Conservation (phyloP, 2,797 vertebrate species). For the Thunnus albacares region DNA sequence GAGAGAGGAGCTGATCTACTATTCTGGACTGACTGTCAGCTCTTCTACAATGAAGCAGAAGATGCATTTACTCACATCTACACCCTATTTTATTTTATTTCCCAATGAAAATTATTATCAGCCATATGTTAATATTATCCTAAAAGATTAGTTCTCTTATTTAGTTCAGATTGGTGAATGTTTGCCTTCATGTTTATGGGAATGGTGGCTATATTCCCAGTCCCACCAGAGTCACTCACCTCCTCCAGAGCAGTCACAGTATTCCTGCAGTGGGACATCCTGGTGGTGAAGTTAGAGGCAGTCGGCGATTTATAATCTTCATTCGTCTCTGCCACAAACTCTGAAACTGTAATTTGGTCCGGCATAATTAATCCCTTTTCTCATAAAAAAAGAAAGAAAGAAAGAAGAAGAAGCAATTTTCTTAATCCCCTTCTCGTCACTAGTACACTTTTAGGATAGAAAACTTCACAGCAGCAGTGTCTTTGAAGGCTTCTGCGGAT, state of each 20-base stretch:
- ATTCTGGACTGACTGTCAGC: background rate
- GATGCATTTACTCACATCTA: background rate
- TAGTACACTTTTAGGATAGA: constrained; percentile 18
- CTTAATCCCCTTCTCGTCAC: constrained; percentile 9
- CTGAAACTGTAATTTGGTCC: constrained; percentile 97
- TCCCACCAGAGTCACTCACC: constrained; percentile 84
- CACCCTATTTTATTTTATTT: background rate
- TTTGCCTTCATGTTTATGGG: background rate
- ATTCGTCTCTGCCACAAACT: constrained; percentile 98
- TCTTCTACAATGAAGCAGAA: background rate
- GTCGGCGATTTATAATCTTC: constrained; percentile 99
- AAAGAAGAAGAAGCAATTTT: constrained; percentile 27
- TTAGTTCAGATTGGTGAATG: background rate
- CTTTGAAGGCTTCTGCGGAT: constrained; percentile 48
- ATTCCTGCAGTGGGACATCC: constrained; percentile 97
- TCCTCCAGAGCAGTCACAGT: constrained; percentile 97
- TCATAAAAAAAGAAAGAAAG: background rate
- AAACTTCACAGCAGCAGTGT: constrained; percentile 72
- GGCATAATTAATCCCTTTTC: constrained; percentile 87
- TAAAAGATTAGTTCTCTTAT: background rate
- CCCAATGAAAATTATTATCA: background rate
- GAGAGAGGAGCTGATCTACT: background rate
- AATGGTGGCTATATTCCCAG: background rate
- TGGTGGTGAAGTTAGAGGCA: constrained; percentile 98
- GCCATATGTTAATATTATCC: background rate